A percentile compares a stretch with the other conserved stretches of the same genome.
Conservation (phyloP, 2,888 invertebrate genomes). For the Hypselothyrea guttata region DNA sequence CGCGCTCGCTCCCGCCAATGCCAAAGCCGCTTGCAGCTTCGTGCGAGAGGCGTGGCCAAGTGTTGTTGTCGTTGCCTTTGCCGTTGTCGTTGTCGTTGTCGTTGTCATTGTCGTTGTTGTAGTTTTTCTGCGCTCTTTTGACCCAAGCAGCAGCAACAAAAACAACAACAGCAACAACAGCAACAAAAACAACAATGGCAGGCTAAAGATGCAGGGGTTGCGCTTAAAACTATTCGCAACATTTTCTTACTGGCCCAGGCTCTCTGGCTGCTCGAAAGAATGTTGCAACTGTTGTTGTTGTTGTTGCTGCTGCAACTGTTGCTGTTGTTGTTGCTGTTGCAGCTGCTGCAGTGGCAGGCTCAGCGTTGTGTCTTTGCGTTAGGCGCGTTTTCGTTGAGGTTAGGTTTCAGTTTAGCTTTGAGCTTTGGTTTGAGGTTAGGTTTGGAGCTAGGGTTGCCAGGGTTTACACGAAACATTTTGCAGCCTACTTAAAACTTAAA, state of each 20-base stretch:
- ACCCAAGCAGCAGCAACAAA: slow-evolving; percentile 55
- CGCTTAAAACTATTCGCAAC: slow-evolving; percentile 68
- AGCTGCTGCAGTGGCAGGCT: slow-evolving; percentile 35
- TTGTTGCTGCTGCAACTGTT: slow-evolving; percentile 14
- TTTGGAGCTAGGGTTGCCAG: not conserved
- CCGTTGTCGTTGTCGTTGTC: slow-evolving; percentile 30
- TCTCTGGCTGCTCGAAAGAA: slow-evolving; percentile 29
- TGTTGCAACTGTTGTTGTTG: slow-evolving; percentile 54
- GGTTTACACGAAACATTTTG: not conserved
- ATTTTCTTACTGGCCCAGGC: slow-evolving; percentile 76
- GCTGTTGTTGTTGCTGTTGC: slow-evolving; percentile 19
- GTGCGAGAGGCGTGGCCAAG: slow-evolving; percentile 65
- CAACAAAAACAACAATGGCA: slow-evolving; percentile 52
- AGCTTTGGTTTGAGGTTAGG: not conserved
- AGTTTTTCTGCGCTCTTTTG: slow-evolving; percentile 73
- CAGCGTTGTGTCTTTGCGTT: slow-evolving; percentile 38
- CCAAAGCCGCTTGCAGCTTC: slow-evolving; percentile 30
- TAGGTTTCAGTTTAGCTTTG: slow-evolving; percentile 34
- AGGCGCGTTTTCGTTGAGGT: slow-evolving; percentile 51
- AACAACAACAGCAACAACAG: slow-evolving; percentile 28
- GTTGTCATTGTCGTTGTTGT: slow-evolving; percentile 37
- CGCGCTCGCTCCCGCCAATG: slow-evolving; percentile 60
- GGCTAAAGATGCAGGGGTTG: slow-evolving; percentile 62
- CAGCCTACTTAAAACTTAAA: no score
- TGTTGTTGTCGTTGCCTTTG: slow-evolving; percentile 33